phyloP scores from a whole-genome alignment of 2,113 vertebrate genomes.

The Cynopterus brachyotis region DNA sequence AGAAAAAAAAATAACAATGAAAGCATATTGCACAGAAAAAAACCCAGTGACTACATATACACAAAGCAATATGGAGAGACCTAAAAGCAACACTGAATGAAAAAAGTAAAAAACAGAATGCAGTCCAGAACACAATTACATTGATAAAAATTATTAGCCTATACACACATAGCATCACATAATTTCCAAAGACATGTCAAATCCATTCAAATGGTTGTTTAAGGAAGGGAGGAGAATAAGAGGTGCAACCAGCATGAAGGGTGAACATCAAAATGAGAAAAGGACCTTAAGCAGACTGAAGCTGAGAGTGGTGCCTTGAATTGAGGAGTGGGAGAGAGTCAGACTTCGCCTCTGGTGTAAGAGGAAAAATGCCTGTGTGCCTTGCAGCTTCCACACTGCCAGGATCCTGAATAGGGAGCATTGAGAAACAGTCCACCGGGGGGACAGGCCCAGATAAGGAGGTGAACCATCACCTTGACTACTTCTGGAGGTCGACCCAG shows the following conservation, averaged over 20 bases:
- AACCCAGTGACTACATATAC: background rate
- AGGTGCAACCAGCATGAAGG: background rate
- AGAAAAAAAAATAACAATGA: background rate
- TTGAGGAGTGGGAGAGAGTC: background rate
- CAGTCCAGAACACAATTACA: background rate
- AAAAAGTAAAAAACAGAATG: background rate
- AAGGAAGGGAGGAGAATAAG: background rate
- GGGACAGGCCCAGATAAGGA: background rate
- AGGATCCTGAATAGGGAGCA: background rate
- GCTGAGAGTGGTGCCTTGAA: background rate
- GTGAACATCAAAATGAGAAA: background rate
- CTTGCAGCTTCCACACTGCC: background rate
- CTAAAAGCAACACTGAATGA: background rate
- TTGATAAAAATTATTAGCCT: background rate
- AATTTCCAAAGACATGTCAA: background rate
- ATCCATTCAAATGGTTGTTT: background rate
- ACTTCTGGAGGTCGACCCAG: background rate
- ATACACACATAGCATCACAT: no score
- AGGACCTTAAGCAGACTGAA: fast-evolving
- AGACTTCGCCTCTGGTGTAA: background rate
- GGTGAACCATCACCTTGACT: background rate
- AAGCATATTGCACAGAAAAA: background rate
- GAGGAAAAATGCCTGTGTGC: no score
- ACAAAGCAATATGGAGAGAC: background rate
- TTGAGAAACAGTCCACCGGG: background rate